A percentile compares a stretch with the other conserved stretches of the same genome.
Conservation (phyloP, 2,113 vertebrate genomes). For the Albula goreensis region DNA sequence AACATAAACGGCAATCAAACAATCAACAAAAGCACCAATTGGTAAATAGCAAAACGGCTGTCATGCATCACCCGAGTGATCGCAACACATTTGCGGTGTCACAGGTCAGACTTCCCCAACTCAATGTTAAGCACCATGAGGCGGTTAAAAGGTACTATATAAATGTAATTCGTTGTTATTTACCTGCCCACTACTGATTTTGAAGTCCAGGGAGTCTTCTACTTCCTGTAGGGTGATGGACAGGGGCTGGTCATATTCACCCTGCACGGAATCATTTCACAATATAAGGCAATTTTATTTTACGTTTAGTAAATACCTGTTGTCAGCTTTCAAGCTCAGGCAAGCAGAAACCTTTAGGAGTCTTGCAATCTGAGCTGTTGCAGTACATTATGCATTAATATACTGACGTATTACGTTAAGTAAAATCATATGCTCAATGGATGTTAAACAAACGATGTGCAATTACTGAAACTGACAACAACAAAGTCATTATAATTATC, state of each 20-base stretch:
- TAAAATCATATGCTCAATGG: too few relatives aligned
- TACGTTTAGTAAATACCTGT: not conserved
- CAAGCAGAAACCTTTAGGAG: not conserved
- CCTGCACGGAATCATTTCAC: constrained; percentile 15
- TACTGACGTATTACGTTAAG: too few relatives aligned
- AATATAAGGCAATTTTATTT: constrained; percentile 6
- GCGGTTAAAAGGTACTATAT: not conserved
- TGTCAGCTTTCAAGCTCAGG: constrained; percentile 20
- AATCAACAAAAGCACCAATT: too few relatives aligned
- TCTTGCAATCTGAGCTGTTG: not conserved
- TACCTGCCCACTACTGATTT: constrained; percentile 38
- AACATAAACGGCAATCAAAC: too few relatives aligned
- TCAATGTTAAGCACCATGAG: not conserved
- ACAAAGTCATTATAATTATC: too few relatives aligned
- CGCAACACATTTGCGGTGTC: too few relatives aligned
- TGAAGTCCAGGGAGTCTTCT: constrained; percentile 31
- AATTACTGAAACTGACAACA: too few relatives aligned
- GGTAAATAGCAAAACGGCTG: too few relatives aligned
- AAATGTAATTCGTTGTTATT: not conserved
- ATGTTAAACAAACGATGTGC: too few relatives aligned
- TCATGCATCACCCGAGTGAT: too few relatives aligned
- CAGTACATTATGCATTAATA: not conserved
- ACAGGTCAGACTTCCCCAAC: not conserved
- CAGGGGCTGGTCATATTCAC: constrained; percentile 24
- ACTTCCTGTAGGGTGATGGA: constrained; percentile 25